Evolutionary conservation across 64 coral and sea anemone genomes (phyloP).

Genomic region (Montipora cactus): DNA sequence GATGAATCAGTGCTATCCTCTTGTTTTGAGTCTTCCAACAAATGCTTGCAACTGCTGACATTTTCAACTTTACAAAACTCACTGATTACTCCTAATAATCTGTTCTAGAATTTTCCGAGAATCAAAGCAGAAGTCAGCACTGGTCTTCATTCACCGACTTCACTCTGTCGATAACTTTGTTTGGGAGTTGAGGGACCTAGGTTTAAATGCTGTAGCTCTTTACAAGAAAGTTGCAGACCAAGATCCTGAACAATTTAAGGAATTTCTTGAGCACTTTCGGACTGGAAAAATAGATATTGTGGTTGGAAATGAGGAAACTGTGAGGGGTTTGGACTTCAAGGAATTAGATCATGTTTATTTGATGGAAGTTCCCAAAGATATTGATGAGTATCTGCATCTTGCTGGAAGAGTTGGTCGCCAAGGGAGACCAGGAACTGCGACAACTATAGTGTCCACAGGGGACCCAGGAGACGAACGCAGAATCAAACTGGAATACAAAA

Average conservation of each 20-base stretch:
- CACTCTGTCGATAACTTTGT: slow-evolving; percentile 92
- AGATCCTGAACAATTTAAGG: slow-evolving; percentile 62
- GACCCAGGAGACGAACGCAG: slow-evolving; percentile 72
- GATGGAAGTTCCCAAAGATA: slow-evolving; percentile 90
- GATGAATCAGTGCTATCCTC: too few species aligned
- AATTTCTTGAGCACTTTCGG: slow-evolving; percentile 77
- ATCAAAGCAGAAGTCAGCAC: slow-evolving; percentile 82
- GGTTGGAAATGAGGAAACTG: slow-evolving; percentile 91
- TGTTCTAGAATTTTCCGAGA: slow-evolving; percentile 70
- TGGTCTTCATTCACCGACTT: slow-evolving; percentile 88
- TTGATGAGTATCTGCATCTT: slow-evolving; percentile 82
- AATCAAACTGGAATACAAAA: slow-evolving; percentile 76
- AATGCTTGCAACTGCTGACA: too few species aligned
- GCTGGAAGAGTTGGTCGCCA: slow-evolving; percentile 88
- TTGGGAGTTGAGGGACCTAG: slow-evolving; percentile 82
- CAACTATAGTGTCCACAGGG: slow-evolving; percentile 67
- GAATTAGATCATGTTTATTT: slow-evolving; percentile 85
- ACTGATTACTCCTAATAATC: background rate
- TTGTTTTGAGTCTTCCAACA: too few species aligned
- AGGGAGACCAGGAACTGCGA: slow-evolving; percentile 76
- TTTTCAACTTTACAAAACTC: too few species aligned
- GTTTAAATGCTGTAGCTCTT: slow-evolving; percentile 81
- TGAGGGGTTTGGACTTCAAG: slow-evolving; percentile 87
- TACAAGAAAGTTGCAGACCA: slow-evolving; percentile 89
- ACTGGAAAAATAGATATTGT: slow-evolving; percentile 81